These are phyloP conservation scores for Halichoerus grypus DNA, from an alignment of 2,113 vertebrate genomes.

Conservation along the genomic window DNA sequence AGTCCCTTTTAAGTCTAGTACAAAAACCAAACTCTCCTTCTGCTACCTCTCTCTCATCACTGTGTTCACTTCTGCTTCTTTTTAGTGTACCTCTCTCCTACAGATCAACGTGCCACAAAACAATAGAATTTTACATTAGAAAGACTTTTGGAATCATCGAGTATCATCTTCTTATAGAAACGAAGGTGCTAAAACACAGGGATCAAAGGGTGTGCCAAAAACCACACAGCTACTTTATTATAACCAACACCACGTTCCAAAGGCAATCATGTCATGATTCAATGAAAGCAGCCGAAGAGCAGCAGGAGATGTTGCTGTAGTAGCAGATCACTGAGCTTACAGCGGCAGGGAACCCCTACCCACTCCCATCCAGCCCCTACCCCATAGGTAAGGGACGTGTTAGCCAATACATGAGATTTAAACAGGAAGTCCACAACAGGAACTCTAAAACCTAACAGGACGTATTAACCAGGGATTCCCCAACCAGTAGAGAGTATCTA, in stretches of 20 bases:
- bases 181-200: slow-evolving; percentile 20
- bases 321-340: not conserved
- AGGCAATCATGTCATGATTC: not conserved
- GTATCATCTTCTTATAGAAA: slow-evolving; percentile 17
- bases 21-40: not conserved
- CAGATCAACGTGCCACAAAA: not conserved
- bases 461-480: not conserved
- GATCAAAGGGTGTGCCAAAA: not conserved
- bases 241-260: not conserved
- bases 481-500: not conserved
- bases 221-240: not conserved
- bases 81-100: not conserved
- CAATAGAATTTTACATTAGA: not conserved
- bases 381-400: not conserved
- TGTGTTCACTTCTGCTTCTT: not conserved
- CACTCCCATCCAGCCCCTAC: slow-evolving; percentile 5
- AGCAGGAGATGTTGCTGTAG: not conserved
- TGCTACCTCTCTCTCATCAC: not conserved
- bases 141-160: not conserved
- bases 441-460: slow-evolving; percentile 40
- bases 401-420: not conserved
- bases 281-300: not conserved
- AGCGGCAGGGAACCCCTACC: not conserved
- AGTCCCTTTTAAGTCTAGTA: not conserved
- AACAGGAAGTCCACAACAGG: slow-evolving; percentile 23